Evolutionary conservation across 2,888 invertebrate genomes (phyloP).

Genomic region (Hyposoter didymator): DNA sequence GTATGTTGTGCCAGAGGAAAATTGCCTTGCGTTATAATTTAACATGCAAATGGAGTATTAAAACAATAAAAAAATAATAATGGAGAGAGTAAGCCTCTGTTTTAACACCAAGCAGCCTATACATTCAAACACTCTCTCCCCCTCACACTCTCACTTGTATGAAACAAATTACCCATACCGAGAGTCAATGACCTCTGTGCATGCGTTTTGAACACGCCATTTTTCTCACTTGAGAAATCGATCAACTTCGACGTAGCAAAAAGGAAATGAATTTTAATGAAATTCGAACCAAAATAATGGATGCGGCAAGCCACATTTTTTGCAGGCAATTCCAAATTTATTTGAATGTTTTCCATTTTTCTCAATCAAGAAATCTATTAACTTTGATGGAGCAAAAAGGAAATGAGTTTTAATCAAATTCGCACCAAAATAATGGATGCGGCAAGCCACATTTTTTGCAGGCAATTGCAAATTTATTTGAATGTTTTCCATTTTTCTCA

Average conservation of each 20-base stretch:
- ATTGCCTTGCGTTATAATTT: background rate
- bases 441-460: no score
- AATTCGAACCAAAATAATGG: no score
- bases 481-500: no score
- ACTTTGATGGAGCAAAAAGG: no score
- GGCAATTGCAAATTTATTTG: no score
- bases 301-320: no score
- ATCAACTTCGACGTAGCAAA: background rate
- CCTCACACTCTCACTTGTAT: background rate
- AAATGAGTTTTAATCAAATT: no score
- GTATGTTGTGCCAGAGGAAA: background rate
- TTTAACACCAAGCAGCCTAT: constrained; percentile 25
- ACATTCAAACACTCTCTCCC: background rate
- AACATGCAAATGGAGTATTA: background rate
- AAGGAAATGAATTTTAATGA: background rate
- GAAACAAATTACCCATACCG: constrained; percentile 14
- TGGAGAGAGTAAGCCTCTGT: constrained; percentile 47
- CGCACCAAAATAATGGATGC: no score
- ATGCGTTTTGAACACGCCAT: background rate
- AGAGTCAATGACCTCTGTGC: constrained; percentile 32
- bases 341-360: no score
- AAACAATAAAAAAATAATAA: constrained; percentile 3
- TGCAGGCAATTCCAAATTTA: no score
- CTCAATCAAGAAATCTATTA: no score
- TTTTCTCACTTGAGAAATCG: background rate